These are phyloP conservation scores for Solenopsis invicta DNA, from an alignment of 1,140 invertebrate genomes.

Conservation along the genomic window DNA sequence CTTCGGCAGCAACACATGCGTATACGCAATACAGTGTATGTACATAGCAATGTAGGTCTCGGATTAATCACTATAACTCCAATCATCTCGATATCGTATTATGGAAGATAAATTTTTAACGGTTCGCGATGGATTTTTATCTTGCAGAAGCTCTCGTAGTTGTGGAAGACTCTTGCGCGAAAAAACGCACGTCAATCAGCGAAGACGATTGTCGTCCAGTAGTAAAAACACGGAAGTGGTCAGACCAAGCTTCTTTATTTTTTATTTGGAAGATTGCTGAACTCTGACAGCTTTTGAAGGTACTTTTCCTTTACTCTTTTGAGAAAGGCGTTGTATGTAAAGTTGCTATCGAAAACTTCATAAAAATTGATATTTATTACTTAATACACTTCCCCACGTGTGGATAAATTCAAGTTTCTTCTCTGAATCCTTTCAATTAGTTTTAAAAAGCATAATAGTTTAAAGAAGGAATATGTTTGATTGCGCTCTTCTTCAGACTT, in stretches of 20 bases:
- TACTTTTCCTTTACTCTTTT: neutral
- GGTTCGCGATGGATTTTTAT: neutral
- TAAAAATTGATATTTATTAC: neutral
- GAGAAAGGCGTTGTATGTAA: neutral
- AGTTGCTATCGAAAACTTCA: neutral
- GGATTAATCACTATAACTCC: neutral
- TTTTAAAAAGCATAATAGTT: neutral
- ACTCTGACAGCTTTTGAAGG: neutral
- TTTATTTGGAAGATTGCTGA: neutral
- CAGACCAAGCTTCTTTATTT: neutral
- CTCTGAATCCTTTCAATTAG: neutral
- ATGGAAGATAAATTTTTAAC: neutral
- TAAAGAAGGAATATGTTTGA: neutral
- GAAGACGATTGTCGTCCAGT: slow-evolving; percentile 6
- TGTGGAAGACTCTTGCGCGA: slow-evolving; percentile 29
- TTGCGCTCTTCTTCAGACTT: neutral
- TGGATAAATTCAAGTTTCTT: neutral
- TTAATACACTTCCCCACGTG: neutral
- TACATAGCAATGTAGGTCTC: neutral
- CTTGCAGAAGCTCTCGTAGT: neutral
- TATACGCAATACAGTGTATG: neutral
- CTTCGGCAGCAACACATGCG: neutral
- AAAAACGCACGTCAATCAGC: neutral
- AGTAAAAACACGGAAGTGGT: neutral
- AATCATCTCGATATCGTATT: neutral